Evolutionary conservation across 1,140 invertebrate species (phyloP).

Genomic region (Carcinoscorpius rotundicauda): DNA sequence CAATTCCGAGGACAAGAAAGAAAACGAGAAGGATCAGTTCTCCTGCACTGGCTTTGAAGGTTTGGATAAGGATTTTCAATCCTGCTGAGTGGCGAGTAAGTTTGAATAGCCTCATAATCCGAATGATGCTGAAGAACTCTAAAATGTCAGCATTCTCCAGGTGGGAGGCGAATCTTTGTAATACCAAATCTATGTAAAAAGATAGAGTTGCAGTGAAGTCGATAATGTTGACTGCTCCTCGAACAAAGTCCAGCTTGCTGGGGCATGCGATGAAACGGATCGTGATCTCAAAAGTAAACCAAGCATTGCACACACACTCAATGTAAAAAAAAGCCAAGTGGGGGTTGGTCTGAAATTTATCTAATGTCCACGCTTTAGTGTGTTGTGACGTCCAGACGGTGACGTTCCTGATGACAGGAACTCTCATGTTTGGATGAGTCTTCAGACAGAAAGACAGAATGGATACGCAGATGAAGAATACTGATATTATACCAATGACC

Average conservation of each 20-base stretch:
- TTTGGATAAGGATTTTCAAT: slow-evolving; percentile 91
- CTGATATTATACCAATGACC: slow-evolving; percentile 69
- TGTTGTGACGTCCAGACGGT: slow-evolving; percentile 31
- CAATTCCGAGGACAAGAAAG: slow-evolving; percentile 69
- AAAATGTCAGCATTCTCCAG: slow-evolving; percentile 54
- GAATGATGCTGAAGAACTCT: slow-evolving; percentile 95
- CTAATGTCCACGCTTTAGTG: slow-evolving; percentile 34
- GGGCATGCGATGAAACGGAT: slow-evolving; percentile 77
- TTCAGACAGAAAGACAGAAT: slow-evolving; percentile 90
- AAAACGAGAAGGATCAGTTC: slow-evolving; percentile 89
- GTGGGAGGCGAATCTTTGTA: slow-evolving; percentile 70
- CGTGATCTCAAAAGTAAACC: slow-evolving; percentile 88
- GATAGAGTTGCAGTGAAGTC: slow-evolving; percentile 97
- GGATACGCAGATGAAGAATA: slow-evolving; percentile 85
- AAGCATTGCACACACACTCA: slow-evolving; percentile 84
- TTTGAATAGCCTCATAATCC: slow-evolving; percentile 97
- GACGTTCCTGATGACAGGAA: slow-evolving; percentile 45
- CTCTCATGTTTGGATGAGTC: slow-evolving; percentile 73
- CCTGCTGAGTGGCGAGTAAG: slow-evolving; percentile 93
- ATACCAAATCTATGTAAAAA: slow-evolving; percentile 88
- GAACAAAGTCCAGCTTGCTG: slow-evolving; percentile 82
- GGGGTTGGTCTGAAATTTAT: slow-evolving; percentile 58
- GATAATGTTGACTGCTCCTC: slow-evolving; percentile 90
- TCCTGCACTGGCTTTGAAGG: slow-evolving; percentile 91
- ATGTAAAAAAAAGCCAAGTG: slow-evolving; percentile 82